These are phyloP conservation scores for Thryonomys swinderianus DNA, from an alignment of 2,113 vertebrate species.

Conservation along the genomic window DNA sequence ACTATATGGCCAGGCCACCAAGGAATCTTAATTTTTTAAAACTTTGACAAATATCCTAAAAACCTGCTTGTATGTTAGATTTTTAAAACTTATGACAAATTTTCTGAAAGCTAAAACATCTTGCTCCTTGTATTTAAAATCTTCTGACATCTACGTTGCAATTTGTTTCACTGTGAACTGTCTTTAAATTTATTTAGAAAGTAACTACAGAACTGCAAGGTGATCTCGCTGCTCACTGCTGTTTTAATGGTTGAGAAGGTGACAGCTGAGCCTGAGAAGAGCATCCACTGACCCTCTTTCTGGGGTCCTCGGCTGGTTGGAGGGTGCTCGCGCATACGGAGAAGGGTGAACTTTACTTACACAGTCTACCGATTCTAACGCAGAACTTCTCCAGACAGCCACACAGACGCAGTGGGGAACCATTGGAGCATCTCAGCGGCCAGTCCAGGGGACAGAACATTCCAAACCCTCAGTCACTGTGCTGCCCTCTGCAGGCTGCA, in stretches of 20 bases:
- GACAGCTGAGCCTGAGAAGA: background rate
- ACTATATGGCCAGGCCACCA: no score
- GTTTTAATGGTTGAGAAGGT: background rate
- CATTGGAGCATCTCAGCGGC: background rate
- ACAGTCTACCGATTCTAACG: no score
- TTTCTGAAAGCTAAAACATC: background rate
- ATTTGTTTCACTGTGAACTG: background rate
- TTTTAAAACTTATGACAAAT: background rate
- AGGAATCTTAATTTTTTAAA: background rate
- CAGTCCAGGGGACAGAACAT: background rate
- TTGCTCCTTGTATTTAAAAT: background rate
- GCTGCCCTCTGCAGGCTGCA: background rate
- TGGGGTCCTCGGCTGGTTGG: background rate
- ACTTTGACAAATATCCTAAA: background rate
- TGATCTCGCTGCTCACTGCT: background rate
- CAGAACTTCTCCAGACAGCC: background rate
- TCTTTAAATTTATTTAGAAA: background rate
- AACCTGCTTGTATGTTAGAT: background rate
- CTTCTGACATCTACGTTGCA: background rate
- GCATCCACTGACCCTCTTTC: background rate
- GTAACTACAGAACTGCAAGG: background rate
- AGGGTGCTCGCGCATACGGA: no score
- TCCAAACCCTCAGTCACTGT: background rate
- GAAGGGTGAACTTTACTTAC: background rate
- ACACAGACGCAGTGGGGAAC: no score